Evolutionary conservation across 2,888 invertebrate species (phyloP), one percentile per base, ranked within the genome.

Genomic region (Dasypogon diadema): DNA sequence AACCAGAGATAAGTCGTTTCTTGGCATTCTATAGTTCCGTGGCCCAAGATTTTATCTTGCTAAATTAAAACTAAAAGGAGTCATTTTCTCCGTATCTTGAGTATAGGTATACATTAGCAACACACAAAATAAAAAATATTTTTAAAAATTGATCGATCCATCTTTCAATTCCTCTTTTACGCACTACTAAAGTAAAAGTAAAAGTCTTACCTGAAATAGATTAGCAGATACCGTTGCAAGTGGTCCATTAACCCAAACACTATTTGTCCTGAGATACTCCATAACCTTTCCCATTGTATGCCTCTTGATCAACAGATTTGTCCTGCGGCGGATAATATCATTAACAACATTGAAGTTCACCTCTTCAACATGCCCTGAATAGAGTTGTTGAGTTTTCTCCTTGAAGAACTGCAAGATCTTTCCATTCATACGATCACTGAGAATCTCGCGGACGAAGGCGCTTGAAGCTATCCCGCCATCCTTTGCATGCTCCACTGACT

Each of bases 371-470:
- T 93, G 92, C 0, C 95, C 95, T 78, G 93, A 92, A 82, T 96
- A 96, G 80, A 96, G 93, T 80, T 95, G 94, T 80, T 93, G 93
- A 0, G 93, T 94, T 82, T 95, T 90, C 82, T 95, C 94, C 82
- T 95, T 95, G 83, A 95, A 96, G 85, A 96, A 96, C 8, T 93
- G 93, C 78, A 95, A 86, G 42, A 95, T 88, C 84, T 92, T 92
- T 0, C 94, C 93, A 82, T 92, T 95, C 24, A 89, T 88, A 81
- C 91, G 91, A 81, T 96, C 95, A 80, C 94, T 95, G 80, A 93
- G 95, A 2, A 96, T 88, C 83, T 95, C 92, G 72, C 94, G 89
- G 1, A 95, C 91, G 82, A 96, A 94, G 0, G 93, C 93, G 1
- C 94, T 92, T 6, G 92, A 91, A 0, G 92, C 91, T 6, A 95